Percentiles rank a stretch among this genome's conserved stretches.
Conservation (phyloP, 2,113 vertebrate genomes). For the Lophotis ruficrista region DNA sequence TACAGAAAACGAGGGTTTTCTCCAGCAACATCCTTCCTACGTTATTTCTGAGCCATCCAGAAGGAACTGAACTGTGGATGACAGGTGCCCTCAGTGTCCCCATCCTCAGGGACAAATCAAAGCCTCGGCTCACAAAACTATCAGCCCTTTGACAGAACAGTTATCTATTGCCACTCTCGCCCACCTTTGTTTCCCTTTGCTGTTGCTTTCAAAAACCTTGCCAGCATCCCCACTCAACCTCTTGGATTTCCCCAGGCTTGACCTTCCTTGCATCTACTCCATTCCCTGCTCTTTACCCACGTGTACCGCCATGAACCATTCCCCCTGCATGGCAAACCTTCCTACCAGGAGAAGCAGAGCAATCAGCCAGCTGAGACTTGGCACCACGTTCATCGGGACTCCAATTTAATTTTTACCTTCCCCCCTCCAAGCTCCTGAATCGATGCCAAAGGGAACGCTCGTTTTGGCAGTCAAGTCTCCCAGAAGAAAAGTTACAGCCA, state of each 20-base stretch:
- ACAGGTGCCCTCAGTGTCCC: neutral
- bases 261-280: neutral
- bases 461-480: slow-evolving; percentile 1
- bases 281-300: neutral
- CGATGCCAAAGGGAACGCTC: slow-evolving; percentile 18
- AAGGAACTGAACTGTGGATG: neutral
- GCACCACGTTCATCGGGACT: neutral
- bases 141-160: neutral
- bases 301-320: neutral
- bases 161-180: neutral
- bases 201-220: neutral
- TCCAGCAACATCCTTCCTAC: neutral
- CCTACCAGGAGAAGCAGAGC: neutral
- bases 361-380: neutral
- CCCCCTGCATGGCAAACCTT: neutral
- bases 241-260: neutral
- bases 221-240: neutral
- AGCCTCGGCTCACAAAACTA: neutral
- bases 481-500: slow-evolving; percentile 49
- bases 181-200: neutral
- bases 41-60: neutral
- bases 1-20: neutral
- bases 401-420: slow-evolving; percentile 1
- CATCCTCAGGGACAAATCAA: fast-evolving
- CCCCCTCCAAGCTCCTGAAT: neutral